A percentile compares a stretch with the other conserved stretches of the same genome.
Evolutionary conservation across 2,113 vertebrate genomes (phyloP).

Genomic region (Synodontis membranacea): DNA sequence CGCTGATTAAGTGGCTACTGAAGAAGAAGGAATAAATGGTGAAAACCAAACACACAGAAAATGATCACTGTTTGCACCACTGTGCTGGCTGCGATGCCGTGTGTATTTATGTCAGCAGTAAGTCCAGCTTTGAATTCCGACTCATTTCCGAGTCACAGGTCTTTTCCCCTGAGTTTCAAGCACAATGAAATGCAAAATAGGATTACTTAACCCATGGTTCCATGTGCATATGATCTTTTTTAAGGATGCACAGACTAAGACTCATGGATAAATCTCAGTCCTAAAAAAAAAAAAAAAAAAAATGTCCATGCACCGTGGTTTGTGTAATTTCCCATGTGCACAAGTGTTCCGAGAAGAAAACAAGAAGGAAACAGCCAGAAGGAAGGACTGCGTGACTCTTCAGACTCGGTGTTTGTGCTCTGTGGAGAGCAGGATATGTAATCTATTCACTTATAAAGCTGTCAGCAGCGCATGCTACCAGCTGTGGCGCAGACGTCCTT

Average conservation of each 20-base stretch:
- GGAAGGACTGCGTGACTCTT: constrained; percentile 33
- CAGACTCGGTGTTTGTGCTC: constrained; percentile 16
- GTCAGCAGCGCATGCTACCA: constrained; percentile 2
- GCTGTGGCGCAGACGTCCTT: constrained; percentile 5
- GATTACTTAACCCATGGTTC: neutral
- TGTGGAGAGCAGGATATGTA: constrained; percentile 6
- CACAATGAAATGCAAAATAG: neutral
- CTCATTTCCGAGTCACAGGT: neutral
- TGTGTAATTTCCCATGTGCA: constrained; percentile 13
- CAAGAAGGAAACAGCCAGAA: constrained; percentile 16
- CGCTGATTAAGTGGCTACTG: neutral
- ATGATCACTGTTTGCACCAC: neutral
- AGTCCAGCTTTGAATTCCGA: neutral
- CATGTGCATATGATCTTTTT: neutral
- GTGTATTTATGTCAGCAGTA: neutral
- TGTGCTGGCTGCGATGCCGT: neutral
- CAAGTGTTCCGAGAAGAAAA: neutral
- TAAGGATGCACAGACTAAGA: neutral
- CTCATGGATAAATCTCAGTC: neutral
- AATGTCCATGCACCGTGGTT: constrained; percentile 3
- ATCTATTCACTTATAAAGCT: constrained; percentile 18
- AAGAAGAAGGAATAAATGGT: neutral
- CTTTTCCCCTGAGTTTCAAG: neutral
- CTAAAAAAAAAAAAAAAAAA: too few relatives aligned
- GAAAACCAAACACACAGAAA: neutral